Percentiles rank a stretch among this genome's conserved stretches.
Conservation (phyloP, 2,888 invertebrate genomes). For the Isoperla grammatica region DNA sequence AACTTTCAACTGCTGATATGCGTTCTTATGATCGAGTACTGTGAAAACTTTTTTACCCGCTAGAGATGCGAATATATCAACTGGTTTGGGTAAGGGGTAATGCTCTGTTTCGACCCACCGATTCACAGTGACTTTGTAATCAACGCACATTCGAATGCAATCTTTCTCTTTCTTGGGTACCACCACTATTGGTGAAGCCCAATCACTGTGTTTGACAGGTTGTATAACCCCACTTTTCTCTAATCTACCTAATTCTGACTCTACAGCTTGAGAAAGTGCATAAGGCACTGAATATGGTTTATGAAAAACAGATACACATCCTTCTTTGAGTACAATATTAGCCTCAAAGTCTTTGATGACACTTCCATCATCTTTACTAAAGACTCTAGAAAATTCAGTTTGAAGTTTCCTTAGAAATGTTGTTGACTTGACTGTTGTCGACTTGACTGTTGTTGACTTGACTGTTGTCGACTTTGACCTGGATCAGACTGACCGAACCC, state of each 20-base stretch:
- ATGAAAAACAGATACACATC: not conserved
- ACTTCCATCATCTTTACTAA: not conserved
- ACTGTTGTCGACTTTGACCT: not conserved
- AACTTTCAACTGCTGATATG: slow-evolving; percentile 28
- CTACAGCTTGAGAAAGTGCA: not conserved
- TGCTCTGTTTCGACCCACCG: slow-evolving; percentile 33
- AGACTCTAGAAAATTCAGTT: not conserved
- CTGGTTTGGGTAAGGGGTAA: slow-evolving; percentile 31
- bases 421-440: too few relatives aligned
- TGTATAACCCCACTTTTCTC: not conserved
- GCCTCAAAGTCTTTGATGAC: not conserved
- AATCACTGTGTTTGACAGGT: not conserved
- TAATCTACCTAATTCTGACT: not conserved
- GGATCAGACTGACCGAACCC: not conserved
- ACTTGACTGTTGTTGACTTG: not conserved
- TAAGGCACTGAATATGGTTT: not conserved
- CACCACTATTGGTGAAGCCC: not conserved
- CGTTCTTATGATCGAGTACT: slow-evolving; percentile 30
- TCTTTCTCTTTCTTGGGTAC: slow-evolving; percentile 20
- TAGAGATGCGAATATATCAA: slow-evolving; percentile 30
- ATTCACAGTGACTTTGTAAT: slow-evolving; percentile 34
- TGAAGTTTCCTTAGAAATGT: not conserved
- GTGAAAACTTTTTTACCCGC: slow-evolving; percentile 28
- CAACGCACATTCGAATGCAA: not conserved
- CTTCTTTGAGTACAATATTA: not conserved